These are phyloP conservation scores for Sminthopsis crassicaudata DNA, from an alignment of 2,113 vertebrate genomes.

Conservation along the genomic window DNA sequence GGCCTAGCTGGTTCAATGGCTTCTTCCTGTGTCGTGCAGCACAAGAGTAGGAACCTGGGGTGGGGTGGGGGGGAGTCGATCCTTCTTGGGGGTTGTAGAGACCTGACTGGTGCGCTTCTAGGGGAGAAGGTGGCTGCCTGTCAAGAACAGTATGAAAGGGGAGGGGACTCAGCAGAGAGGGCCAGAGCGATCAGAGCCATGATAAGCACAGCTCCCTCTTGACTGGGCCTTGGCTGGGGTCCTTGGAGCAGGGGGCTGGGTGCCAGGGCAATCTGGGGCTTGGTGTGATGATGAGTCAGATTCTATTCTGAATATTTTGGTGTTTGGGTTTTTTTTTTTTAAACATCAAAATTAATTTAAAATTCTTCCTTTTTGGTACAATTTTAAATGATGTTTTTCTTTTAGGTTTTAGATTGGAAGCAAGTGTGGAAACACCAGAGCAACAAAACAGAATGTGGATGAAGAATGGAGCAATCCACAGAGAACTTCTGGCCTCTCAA, in stretches of 20 bases:
- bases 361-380: not conserved
- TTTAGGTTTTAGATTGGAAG: conserved; percentile 9
- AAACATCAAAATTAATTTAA: not conserved
- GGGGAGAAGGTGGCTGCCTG: not conserved
- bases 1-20: not conserved
- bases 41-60: not conserved
- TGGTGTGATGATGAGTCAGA: not conserved
- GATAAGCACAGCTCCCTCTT: not conserved
- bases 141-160: too few relatives aligned
- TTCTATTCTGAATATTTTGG: not conserved
- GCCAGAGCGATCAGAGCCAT: not conserved
- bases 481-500: not conserved
- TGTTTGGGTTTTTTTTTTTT: not conserved
- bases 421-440: not conserved
- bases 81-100: not conserved
- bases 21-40: not conserved
- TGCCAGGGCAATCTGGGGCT: not conserved
- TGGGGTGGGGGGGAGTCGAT: too few relatives aligned
- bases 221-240: not conserved
- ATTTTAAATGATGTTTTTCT: conserved; percentile 21
- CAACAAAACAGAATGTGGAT: not conserved
- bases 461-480: not conserved
- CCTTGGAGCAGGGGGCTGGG: not conserved
- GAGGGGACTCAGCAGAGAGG: too few relatives aligned
- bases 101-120: not conserved